A percentile compares a stretch with the other conserved stretches of the same genome.
These are phyloP conservation scores for Eonycteris spelaea DNA, from an alignment of 2,113 vertebrate genomes.

Conservation along the genomic window DNA sequence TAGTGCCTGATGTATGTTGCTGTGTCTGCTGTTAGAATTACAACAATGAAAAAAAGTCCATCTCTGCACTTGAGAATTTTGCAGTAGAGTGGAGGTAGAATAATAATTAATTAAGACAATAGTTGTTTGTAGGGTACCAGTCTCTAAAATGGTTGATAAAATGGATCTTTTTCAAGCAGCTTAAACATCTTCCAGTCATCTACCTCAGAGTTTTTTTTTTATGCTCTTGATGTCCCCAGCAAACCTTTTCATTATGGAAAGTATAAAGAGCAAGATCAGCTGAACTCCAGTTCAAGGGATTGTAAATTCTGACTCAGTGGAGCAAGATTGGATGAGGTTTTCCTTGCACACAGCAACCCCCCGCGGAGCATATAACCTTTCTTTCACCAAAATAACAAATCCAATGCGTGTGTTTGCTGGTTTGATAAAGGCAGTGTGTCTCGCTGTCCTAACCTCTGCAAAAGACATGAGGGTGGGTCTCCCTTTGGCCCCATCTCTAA, in stretches of 20 bases:
- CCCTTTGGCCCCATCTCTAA: conserved; percentile 46
- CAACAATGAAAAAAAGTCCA: background rate
- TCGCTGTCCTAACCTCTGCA: background rate
- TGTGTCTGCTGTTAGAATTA: background rate
- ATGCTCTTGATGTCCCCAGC: background rate
- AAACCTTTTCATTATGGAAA: background rate
- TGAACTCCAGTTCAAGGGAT: background rate
- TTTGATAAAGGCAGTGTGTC: background rate
- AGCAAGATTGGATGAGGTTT: background rate
- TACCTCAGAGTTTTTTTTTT: background rate
- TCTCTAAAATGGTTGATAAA: background rate
- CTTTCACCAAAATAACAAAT: background rate
- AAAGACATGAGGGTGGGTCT: conserved; percentile 57
- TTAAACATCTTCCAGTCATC: background rate
- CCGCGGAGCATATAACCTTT: background rate
- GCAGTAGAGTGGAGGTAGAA: background rate
- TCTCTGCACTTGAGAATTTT: background rate
- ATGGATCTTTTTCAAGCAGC: background rate
- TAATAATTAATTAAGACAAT: conserved; percentile 20
- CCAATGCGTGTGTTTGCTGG: background rate
- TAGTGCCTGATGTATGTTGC: background rate
- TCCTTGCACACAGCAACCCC: background rate
- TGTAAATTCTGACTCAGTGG: conserved; percentile 16
- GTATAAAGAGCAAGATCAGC: background rate
- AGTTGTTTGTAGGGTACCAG: background rate